Percentiles rank a stretch among this genome's conserved stretches.
Conservation (phyloP, 2,888 invertebrate species). For the Panopea generosa region DNA sequence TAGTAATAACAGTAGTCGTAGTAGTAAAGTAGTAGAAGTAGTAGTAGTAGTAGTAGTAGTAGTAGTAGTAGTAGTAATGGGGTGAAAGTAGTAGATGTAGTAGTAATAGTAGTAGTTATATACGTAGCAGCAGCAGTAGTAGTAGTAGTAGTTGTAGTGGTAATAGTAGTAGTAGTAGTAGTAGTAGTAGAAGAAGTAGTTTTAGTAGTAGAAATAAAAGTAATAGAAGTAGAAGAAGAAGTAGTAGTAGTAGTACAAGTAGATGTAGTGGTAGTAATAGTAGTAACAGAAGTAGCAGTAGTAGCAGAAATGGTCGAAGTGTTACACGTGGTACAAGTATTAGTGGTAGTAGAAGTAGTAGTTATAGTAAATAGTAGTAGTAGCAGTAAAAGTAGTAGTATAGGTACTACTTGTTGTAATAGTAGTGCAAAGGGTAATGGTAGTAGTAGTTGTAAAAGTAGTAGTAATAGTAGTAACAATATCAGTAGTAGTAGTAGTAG, state of each 20-base stretch:
- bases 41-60: slow-evolving; percentile 16
- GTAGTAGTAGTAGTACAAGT: slow-evolving; percentile 13
- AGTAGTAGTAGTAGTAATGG: no score
- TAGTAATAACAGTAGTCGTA: no score
- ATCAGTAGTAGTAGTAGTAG: no score
- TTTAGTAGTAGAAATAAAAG: no score
- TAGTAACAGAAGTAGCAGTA: no score
- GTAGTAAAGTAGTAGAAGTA: no score
- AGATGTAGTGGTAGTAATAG: slow-evolving; percentile 9
- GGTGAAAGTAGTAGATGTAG: no score
- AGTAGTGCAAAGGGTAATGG: slow-evolving; percentile 26
- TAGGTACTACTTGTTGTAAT: slow-evolving; percentile 27
- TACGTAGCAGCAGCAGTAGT: slow-evolving; percentile 27
- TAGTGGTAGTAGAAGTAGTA: no score
- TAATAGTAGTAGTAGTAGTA: slow-evolving; percentile 14
- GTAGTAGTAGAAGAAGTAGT: slow-evolving; percentile 32
- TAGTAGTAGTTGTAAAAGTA: slow-evolving; percentile 13
- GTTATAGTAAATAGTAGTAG: no score
- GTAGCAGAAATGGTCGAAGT: no score
- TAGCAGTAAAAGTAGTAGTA: slow-evolving; percentile 15
- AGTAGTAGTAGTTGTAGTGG: slow-evolving; percentile 26
- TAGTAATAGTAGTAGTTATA: no score
- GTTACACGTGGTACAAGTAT: no score
- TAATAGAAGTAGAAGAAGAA: slow-evolving; percentile 21
- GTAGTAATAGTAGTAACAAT: not conserved